These are phyloP conservation scores for Halocynthia aurantium DNA, from an alignment of 23 tunicate species.

Conservation along the genomic window DNA sequence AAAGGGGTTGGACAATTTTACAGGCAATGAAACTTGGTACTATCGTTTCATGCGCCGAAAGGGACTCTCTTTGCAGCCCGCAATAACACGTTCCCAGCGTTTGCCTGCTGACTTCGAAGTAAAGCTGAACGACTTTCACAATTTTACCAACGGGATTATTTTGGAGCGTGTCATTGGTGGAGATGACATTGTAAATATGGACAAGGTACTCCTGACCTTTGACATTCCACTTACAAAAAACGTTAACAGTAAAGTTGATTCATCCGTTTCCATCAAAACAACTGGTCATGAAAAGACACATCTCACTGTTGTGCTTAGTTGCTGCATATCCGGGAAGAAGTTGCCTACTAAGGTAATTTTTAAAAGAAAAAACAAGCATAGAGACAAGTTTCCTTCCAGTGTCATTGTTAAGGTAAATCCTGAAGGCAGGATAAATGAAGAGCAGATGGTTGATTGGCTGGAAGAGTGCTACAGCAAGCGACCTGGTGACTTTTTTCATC, in stretches of 20 bases:
- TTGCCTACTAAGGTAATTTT: constrained; percentile 45
- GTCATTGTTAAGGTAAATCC: constrained; percentile 58
- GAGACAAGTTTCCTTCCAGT: constrained; percentile 46
- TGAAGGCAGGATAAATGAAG: constrained; percentile 56
- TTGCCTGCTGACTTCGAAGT: constrained; percentile 47
- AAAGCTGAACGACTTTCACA: constrained; percentile 38
- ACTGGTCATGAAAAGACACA: constrained; percentile 50
- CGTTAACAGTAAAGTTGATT: constrained; percentile 41
- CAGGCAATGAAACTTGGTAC: constrained; percentile 54
- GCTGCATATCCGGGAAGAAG: constrained; percentile 46
- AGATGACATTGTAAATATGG: constrained; percentile 54
- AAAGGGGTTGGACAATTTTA: constrained; percentile 37
- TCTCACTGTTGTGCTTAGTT: constrained; percentile 48
- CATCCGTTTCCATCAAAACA: constrained; percentile 47
- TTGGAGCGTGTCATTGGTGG: constrained; percentile 36
- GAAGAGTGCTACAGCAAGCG: constrained; percentile 47
- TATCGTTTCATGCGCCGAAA: constrained; percentile 54
- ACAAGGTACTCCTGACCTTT: constrained; percentile 59
- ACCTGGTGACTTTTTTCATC: constrained; percentile 51
- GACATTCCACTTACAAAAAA: constrained; percentile 50
- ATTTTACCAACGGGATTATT: constrained; percentile 43
- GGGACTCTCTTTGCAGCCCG: constrained; percentile 45
- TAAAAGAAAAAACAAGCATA: constrained; percentile 28
- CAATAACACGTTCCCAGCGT: constrained; percentile 50
- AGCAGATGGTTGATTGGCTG: constrained; percentile 51